Evolutionary conservation across 2,113 vertebrate genomes (phyloP), one percentile per base, ranked within the genome.

Genomic region (Percopsis transmontana): DNA sequence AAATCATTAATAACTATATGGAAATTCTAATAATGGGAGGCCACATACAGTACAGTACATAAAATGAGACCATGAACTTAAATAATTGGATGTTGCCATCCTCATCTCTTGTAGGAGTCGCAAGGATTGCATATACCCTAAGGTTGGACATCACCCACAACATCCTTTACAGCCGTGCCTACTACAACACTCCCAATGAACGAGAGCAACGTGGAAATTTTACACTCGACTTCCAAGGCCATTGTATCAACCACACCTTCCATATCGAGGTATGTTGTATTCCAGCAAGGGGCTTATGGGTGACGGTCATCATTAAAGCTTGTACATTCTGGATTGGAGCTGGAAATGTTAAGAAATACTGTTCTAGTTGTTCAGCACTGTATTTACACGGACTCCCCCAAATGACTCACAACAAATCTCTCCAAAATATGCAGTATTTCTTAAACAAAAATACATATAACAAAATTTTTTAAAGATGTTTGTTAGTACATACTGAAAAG

Each of bases 91-190:
- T 33, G 27, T 33, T 33, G 1, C 27, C 27, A 33, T 41, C 62
- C 44, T 44, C 19, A 39, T 42, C 40, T 69, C 8, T 81, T 79
- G 13, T 83, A 90, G 79, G 64, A 60, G 0, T 7, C 64, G 90
- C 86, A 48, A 76, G 1, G 2, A 79, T 92, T 48, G 78, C 60
- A 55, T 92, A 74, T 41, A 89, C 66, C 38, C 41, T 93, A 1
- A 90, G 58, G 0, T 77, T 92, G 67, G 92, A 93, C 58, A 67
- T 66, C 14, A 88, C 71, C 8, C 86, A 89, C 16, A 76, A 76
- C 18, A 33, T 4, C 9, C 81, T 77, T 15, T 86, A 67, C 56
- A 87, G 69, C 68, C 85, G 91, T 52, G 92, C 91, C 10, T 79
- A 27, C 53, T 66, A 90, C 67, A 12, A 90, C 67, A 10, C 0